Conservation (phyloP, 1,140 invertebrate genomes). For the Vanessa atalanta region DNA sequence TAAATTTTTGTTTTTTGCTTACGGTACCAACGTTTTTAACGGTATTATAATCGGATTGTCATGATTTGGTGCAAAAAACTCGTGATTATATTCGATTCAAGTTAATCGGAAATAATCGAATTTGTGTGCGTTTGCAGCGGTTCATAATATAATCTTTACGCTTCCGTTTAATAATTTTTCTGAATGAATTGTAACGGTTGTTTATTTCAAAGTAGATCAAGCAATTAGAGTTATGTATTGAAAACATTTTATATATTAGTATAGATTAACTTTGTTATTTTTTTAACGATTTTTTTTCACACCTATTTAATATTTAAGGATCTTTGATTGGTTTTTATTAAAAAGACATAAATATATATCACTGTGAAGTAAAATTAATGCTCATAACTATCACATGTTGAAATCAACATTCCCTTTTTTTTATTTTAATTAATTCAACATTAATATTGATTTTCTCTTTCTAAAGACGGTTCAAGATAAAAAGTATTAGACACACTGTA, state of each 20-base stretch:
- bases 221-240: neutral
- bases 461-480: no score
- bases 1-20: slow-evolving; percentile 53
- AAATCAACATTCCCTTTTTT: no score
- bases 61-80: slow-evolving; percentile 55
- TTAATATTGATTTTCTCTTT: no score
- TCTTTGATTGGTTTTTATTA: no score
- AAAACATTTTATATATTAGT: neutral
- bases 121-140: slow-evolving; percentile 45
- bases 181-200: neutral
- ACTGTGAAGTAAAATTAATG: no score
- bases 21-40: slow-evolving; percentile 66
- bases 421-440: no score
- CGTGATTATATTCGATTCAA: slow-evolving; percentile 54
- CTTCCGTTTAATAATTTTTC: slow-evolving; percentile 12
- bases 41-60: slow-evolving; percentile 67
- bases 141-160: slow-evolving; percentile 9
- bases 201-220: slow-evolving; percentile 5
- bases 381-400: no score
- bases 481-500: neutral
- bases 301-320: no score
- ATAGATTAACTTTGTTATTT: no score
- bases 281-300: no score
- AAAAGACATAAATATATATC: no score
- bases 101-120: slow-evolving; percentile 66